A percentile compares a stretch with the other conserved stretches of the same genome.
Conservation (phyloP, 2,113 vertebrate species). For the Thermophis baileyi region DNA sequence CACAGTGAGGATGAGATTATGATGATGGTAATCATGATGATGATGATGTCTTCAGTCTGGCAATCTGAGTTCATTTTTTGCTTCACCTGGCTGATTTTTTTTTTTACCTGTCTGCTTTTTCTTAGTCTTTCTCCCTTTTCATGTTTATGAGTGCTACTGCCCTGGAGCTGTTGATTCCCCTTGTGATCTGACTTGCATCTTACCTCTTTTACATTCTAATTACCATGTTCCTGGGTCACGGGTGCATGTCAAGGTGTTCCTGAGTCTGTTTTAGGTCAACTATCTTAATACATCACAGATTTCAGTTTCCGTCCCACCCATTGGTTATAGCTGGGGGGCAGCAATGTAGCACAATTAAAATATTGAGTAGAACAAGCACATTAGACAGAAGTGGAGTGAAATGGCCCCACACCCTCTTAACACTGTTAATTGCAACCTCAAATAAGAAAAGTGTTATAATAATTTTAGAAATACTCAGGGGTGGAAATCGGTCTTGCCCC, state of each 20-base stretch:
- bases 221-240: not conserved
- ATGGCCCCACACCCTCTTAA: not conserved
- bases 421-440: not conserved
- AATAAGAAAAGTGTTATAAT: not conserved
- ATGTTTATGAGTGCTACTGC: not conserved
- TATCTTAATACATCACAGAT: not conserved
- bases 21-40: not conserved
- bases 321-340: not conserved
- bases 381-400: not conserved
- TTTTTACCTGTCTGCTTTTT: not conserved
- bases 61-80: not conserved
- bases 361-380: not conserved
- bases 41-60: not conserved
- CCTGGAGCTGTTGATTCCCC: rapidly evolving
- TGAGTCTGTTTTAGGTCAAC: not conserved
- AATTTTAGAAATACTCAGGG: not conserved
- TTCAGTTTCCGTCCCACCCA: not conserved
- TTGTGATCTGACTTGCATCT: not conserved
- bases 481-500: not conserved
- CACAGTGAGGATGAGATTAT: not conserved
- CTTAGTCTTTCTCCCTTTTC: not conserved
- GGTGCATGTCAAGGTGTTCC: not conserved
- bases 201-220: not conserved
- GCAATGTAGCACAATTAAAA: not conserved
- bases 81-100: not conserved